Percentiles rank a stretch among this genome's conserved stretches.
Conservation (phyloP, 1,140 invertebrate species). For the Brachionus paranguensis region DNA sequence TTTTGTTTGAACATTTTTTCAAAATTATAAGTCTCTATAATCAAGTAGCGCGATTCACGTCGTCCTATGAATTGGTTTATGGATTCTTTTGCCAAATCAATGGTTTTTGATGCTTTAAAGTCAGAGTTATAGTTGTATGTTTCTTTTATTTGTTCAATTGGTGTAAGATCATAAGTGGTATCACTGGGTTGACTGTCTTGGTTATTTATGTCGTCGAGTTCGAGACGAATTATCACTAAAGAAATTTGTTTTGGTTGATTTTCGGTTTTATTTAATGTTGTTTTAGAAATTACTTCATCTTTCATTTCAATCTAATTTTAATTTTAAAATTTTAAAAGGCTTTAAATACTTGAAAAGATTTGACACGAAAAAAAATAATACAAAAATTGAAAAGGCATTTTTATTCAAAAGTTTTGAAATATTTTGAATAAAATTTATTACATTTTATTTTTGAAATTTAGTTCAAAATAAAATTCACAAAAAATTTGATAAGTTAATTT, state of each 20-base stretch:
- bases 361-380: background rate
- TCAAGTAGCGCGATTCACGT: background rate
- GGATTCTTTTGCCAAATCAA: background rate
- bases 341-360: background rate
- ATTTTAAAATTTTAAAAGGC: background rate
- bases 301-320: constrained; percentile 7
- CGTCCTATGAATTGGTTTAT: background rate
- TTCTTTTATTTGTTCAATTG: background rate
- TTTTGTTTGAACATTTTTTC: constrained; percentile 17
- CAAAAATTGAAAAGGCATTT: background rate
- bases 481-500: background rate
- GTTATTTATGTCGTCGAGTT: background rate
- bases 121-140: background rate
- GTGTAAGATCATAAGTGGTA: background rate
- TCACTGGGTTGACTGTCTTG: background rate
- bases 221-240: background rate
- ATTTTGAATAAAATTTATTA: background rate
- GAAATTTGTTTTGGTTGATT: background rate
- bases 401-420: background rate
- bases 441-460: background rate
- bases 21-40: background rate
- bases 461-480: background rate
- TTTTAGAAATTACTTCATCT: constrained; percentile 7
- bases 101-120: background rate
- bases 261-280: background rate